These are phyloP conservation scores for Rhingia campestris DNA, from an alignment of 2,888 invertebrate species.

Conservation along the genomic window DNA sequence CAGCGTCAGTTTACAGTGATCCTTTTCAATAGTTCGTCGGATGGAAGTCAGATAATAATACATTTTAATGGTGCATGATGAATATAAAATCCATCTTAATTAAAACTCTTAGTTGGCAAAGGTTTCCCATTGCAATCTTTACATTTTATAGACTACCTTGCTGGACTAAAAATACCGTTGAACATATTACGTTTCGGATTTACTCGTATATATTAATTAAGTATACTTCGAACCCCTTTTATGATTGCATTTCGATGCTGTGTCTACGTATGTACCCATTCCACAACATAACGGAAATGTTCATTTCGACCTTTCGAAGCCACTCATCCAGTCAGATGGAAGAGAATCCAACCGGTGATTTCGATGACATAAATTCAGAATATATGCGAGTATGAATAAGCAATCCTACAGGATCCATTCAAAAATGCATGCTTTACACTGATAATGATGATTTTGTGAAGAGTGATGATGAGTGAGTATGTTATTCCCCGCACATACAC, in stretches of 20 bases:
- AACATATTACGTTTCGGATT: no score
- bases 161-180: no score
- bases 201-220: no score
- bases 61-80: no score
- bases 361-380: neutral
- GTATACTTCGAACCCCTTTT: no score
- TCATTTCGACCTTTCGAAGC: conserved; percentile 10
- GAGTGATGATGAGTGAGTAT: neutral
- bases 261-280: neutral
- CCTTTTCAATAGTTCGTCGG: no score
- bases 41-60: no score
- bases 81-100: no score
- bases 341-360: neutral
- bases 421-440: neutral
- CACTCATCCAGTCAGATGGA: conserved; percentile 18
- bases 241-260: neutral
- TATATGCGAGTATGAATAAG: neutral
- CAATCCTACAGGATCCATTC: neutral
- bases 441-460: neutral
- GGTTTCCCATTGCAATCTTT: no score
- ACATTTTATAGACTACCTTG: no score
- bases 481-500: neutral
- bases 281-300: neutral
- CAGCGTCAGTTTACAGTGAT: no score
- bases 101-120: no score